Conservation (phyloP, 2,888 invertebrate species). For the Stenoptilia bipunctidactyla region DNA sequence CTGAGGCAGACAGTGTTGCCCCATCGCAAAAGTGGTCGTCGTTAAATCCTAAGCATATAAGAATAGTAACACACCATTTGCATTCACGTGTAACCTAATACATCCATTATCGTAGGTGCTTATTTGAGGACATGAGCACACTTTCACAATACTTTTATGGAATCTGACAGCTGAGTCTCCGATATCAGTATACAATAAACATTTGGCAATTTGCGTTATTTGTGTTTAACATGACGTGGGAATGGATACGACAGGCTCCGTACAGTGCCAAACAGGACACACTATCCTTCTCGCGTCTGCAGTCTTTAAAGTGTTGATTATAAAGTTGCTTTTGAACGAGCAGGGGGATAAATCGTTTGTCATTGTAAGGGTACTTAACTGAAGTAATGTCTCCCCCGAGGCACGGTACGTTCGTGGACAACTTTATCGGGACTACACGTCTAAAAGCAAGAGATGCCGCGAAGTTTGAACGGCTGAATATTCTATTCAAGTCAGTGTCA, state of each 20-base stretch:
- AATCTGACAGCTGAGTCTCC: neutral
- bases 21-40: no score
- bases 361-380: slow-evolving; percentile 28
- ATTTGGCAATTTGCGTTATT: slow-evolving; percentile 5
- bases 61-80: no score
- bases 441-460: slow-evolving; percentile 5
- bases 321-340: slow-evolving; percentile 9
- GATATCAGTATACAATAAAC: slow-evolving; percentile 3
- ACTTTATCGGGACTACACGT: slow-evolving; percentile 31
- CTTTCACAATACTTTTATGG: neutral
- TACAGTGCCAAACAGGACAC: neutral
- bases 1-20: no score
- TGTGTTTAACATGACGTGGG: slow-evolving; percentile 9
- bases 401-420: slow-evolving; percentile 28
- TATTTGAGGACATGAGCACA: no score
- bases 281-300: neutral
- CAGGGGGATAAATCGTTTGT: slow-evolving; percentile 20
- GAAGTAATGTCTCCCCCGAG: slow-evolving; percentile 37
- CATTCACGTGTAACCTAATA: no score
- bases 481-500: slow-evolving; percentile 3
- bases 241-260: slow-evolving; percentile 2
- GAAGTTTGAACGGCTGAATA: slow-evolving; percentile 4
- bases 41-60: no score
- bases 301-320: neutral
- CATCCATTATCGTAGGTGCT: no score